Evolutionary conservation across 1,140 invertebrate genomes (phyloP).

Genomic region (Onthophagus taurus): DNA sequence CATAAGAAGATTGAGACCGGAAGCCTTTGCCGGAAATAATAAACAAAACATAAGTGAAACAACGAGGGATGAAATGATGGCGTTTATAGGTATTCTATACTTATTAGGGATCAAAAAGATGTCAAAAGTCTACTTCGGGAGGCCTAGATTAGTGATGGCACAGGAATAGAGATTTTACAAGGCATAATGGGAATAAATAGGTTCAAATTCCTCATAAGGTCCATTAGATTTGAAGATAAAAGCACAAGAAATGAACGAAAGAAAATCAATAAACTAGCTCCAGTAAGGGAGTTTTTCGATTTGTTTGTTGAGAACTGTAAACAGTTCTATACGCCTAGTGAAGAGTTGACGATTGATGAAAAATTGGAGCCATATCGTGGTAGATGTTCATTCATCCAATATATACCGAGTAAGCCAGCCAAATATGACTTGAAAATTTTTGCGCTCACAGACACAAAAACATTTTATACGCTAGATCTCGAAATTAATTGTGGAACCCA

Average conservation of each 20-base stretch:
- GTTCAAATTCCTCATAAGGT: too few species aligned
- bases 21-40: background rate
- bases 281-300: background rate
- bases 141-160: background rate
- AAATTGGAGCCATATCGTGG: slow-evolving; percentile 33
- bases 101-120: background rate
- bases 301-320: slow-evolving; percentile 6
- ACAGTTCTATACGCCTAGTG: background rate
- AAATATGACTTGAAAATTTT: slow-evolving; percentile 34
- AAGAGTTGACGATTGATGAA: slow-evolving; percentile 20
- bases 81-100: background rate
- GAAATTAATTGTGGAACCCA: slow-evolving; percentile 32
- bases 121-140: background rate
- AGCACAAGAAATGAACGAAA: background rate
- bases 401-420: slow-evolving; percentile 35
- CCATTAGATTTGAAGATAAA: background rate
- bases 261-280: too few species aligned
- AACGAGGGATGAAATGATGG: background rate
- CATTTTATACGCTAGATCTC: slow-evolving; percentile 29
- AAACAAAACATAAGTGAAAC: background rate
- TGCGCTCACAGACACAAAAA: slow-evolving; percentile 23
- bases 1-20: background rate
- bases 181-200: slow-evolving; percentile 1
- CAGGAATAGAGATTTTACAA: background rate
- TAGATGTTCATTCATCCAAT: slow-evolving; percentile 33